Evolutionary conservation across 2,888 invertebrate genomes (phyloP), one percentile per base, ranked within the genome.

Genomic region (Oxystoma pomonae): DNA sequence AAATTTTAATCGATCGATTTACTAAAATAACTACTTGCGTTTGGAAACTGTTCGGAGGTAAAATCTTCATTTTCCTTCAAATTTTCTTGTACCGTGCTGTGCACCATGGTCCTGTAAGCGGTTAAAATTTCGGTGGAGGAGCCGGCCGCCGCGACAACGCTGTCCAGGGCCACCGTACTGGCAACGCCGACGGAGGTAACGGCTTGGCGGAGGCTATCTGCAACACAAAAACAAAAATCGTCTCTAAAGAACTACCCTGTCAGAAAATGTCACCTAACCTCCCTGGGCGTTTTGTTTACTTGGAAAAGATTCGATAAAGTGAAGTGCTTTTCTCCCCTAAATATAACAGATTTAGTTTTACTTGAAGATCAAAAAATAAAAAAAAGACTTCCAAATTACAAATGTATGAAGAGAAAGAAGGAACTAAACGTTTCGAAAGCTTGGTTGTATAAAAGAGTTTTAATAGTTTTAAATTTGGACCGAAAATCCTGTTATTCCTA

Each of bases 21-120:
- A 12, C 35, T 12, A 35, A 81, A 80, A 68, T 79, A 81, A 69
- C 73, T 75, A 49, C 78, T 73, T 59, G 78, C 77, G 68, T 81
- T 80, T 22, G 80, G 80, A 73, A 77, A 81, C 55, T 78, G 70
- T 66, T 80, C 80, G 2, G 80, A 77, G 12, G 76, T 76, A 66
- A 81, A 81, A 64, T 81, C 81, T 66, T 80, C 77, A 72, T 86
- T 84, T 55, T 79, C 77, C 50, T 81, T 75, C 17, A 86, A 74
- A 61, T 80, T 79, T 9, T 81, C 76, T 58, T 81, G 79, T 12
- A 86, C 81, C 16, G 80, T 78, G 12, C 78, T 74, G 21, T 81
- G 77, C 20, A 86, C 76, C 68, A 85, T 80, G 65, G 81, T 81
- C 64, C 83, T 80, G 71, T 84, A 85, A 1, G 85, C 84, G 9